Conservation (phyloP, 1,140 invertebrate genomes). For the Dolichoris vasculosae region DNA sequence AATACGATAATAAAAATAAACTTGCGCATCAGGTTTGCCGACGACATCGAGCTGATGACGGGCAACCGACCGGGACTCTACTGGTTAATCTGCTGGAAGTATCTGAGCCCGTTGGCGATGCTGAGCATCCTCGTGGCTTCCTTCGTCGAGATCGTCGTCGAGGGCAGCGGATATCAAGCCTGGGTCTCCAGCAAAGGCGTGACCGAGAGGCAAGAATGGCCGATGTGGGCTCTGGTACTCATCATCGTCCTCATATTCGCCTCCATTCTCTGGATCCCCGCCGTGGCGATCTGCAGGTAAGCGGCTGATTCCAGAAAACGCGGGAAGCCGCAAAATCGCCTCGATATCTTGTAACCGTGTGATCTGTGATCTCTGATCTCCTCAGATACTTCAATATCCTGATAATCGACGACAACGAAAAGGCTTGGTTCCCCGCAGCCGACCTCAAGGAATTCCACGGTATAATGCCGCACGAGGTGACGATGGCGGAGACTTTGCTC, state of each 20-base stretch:
- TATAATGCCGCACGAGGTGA: constrained; percentile 86
- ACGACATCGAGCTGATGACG: constrained; percentile 96
- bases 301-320: too few relatives aligned
- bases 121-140: constrained; percentile 89
- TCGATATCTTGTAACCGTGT: too few relatives aligned
- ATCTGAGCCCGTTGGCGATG: constrained; percentile 93
- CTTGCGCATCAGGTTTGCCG: constrained; percentile 83
- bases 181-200: constrained; percentile 86
- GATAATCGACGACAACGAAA: constrained; percentile 91
- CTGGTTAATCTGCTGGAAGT: constrained; percentile 96
- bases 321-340: too few relatives aligned
- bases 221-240: constrained; percentile 84
- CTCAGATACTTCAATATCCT: constrained; percentile 83
- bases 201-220: constrained; percentile 86
- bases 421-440: constrained; percentile 92
- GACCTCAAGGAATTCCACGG: constrained; percentile 92
- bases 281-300: constrained; percentile 87
- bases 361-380: too few relatives aligned
- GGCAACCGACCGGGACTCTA: constrained; percentile 89
- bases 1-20: not conserved
- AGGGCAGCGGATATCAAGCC: constrained; percentile 89
- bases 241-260: constrained; percentile 84
- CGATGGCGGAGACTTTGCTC: constrained; percentile 83
- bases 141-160: constrained; percentile 85
- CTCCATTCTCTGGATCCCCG: constrained; percentile 92